Base-by-base conservation (phyloP, 2,888 invertebrate genomes). In the Catocala fraxini region DNA sequence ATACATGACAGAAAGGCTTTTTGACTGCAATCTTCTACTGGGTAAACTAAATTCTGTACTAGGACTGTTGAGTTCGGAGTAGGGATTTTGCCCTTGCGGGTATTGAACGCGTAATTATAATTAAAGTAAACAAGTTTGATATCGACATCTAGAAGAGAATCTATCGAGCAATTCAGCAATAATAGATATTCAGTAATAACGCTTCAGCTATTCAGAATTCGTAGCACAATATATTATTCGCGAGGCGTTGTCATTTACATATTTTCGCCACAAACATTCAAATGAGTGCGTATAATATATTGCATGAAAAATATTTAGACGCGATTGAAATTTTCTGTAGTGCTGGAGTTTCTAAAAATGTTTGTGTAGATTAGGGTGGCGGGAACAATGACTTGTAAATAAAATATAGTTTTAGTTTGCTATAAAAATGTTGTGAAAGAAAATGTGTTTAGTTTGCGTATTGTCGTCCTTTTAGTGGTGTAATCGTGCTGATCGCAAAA, bases 261-360 rank as follows among this genome's bases (percentile, higher is more conserved):
- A 77, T 63, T 71, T 71, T 62, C 43, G 51, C 61, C 58, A 69
- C 69, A 71, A 75, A 69, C 66, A 77, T 75, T 64, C 49, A 75
- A 77, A 77, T 75, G 12, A 39, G 54, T 57, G 25, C 9, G 53
- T 65, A 49, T 58, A 64, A 51, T 63, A 55, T 53, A 48, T 15
- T 61, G 63, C 54, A 15, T 61, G 56, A 49, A 63, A 57, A 47
- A 48, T 52, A 52, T 56, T 59, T 33, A 35, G 47, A 61, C 15
- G 39, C 45, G 12, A 54, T 55, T 56, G 52, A 56, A 43, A 13
- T 67, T 71, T 55, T 63, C 35, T 5, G 5, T 7, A 35, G 35
- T n/a, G 25, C 25, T 55, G 12, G 25, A 35, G 49, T 46, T 58
- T 52, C 41, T 47, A 47, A 35, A 34, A 56, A 49, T 42, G 33